Evolutionary conservation across 2,888 invertebrate genomes (phyloP), one percentile per base, ranked within the genome.

Genomic region (Temnothorax unifasciatus): DNA sequence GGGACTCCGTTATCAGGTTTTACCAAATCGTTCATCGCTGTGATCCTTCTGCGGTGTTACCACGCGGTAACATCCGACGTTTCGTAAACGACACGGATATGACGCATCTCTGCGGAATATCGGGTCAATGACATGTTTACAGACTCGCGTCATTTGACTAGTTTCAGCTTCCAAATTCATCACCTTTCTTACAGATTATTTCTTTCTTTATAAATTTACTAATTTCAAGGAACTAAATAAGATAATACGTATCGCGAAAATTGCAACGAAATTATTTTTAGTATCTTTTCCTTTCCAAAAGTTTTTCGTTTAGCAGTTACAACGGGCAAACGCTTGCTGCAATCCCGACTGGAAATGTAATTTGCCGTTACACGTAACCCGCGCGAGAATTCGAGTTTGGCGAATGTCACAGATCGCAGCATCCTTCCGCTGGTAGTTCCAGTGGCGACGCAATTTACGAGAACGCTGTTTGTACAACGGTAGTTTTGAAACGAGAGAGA

Each of bases 11-110:
- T 81, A 81, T 81, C 79, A 47, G n/a, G 47, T 59, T 71, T 38
- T 71, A 69, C 79, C 34, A 15, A 81, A 81, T 71, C 47, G 59
- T n/a, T 29, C 15, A 41, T 21, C 63, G 52, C 52, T 3, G 15
- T 11, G 69, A 69, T 81, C 38, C 69, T 81, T 59, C 61, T 47
- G 34, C 59, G 34, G 25, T 3, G 25, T 66, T 54, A 54, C 66
- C n/a, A 29, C 25, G 25, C 68, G 69, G 47, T 61, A 59, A 59
- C 21, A 44, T 77, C 52, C 71, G 71, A 47, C 47, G 68, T 81
- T 71, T 71, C 59, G 59, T 69, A 68, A 79, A 79, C 57, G 41
- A 57, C 29, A 44, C 66, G 69, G 69, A 79, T 50, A 59, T 79
- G 79, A 79, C 71, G 59, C 71, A 81, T 69, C 44, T 66, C 29